Conservation (phyloP, 2,797 vertebrate species). For the Anolis apletophallus region DNA sequence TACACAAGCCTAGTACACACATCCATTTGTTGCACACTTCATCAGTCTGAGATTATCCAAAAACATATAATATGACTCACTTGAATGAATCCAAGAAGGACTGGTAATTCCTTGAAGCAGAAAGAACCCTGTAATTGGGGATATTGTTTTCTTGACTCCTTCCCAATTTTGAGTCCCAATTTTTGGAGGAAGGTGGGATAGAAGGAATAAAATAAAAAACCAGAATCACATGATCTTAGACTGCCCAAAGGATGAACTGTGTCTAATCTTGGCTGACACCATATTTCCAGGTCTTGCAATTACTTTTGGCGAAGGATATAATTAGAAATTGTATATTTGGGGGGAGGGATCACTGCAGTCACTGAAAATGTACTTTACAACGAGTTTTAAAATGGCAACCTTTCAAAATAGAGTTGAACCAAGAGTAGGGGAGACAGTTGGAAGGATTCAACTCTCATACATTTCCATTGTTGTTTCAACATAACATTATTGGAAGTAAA, state of each 20-base stretch:
- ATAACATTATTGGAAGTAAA: too few species aligned
- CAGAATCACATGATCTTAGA: too few species aligned
- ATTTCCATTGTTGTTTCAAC: not conserved
- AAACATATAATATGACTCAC: not conserved
- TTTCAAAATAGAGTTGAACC: not conserved
- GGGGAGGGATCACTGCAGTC: not conserved
- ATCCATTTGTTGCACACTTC: not conserved
- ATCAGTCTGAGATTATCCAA: not conserved
- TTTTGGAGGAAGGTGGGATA: too few species aligned
- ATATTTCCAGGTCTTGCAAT: too few species aligned
- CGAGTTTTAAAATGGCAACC: not conserved
- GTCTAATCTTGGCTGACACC: too few species aligned
- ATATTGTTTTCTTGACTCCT: not conserved
- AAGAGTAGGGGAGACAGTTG: not conserved
- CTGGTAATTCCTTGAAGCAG: not conserved
- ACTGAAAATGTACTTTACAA: not conserved
- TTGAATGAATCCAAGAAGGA: not conserved
- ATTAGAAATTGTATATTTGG: too few species aligned
- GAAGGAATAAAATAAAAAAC: too few species aligned
- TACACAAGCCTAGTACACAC: too few species aligned
- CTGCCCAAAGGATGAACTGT: too few species aligned
- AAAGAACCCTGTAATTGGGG: not conserved
- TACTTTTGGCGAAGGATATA: too few species aligned
- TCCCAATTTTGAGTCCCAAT: too few species aligned
- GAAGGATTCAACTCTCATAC: not conserved